These are phyloP conservation scores for Limosa lapponica DNA, from an alignment of 2,797 vertebrate species.

Conservation along the genomic window DNA sequence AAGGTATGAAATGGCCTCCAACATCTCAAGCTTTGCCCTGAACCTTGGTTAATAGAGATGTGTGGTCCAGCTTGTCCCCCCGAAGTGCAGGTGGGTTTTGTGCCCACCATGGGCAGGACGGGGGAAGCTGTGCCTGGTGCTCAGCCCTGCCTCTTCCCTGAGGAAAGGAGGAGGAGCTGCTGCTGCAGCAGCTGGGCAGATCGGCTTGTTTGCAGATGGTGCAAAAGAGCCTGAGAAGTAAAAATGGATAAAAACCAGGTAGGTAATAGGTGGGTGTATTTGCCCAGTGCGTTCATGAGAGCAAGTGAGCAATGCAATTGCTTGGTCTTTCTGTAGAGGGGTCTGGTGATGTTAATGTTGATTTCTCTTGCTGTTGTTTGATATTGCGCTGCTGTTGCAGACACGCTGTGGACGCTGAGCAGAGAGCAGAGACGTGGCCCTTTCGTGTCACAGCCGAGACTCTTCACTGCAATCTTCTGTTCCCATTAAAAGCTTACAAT, in stretches of 20 bases:
- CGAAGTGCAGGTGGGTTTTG: not conserved
- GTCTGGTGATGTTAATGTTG: not conserved
- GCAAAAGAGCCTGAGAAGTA: not conserved
- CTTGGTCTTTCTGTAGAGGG: not conserved
- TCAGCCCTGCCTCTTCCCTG: not conserved
- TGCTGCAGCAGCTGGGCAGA: not conserved
- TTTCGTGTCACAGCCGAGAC: not conserved
- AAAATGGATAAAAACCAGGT: not conserved
- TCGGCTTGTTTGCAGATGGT: not conserved
- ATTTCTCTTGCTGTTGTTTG: not conserved
- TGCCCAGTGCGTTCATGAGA: not conserved
- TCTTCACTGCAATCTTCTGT: not conserved
- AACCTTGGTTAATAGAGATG: not conserved
- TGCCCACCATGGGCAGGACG: not conserved
- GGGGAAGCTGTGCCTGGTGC: not conserved
- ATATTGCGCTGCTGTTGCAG: not conserved
- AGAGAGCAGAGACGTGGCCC: not conserved
- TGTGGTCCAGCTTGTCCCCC: not conserved
- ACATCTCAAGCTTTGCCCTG: not conserved
- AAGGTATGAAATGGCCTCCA: not conserved
- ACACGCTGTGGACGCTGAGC: fast-evolving
- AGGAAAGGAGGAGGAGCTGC: not conserved
- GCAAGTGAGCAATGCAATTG: not conserved
- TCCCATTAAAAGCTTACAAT: not conserved
- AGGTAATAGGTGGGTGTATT: not conserved